A percentile compares a stretch with the other conserved stretches of the same genome.
These are phyloP conservation scores for Brachymystax lenok DNA, from an alignment of 2,797 vertebrate genomes.

Conservation along the genomic window DNA sequence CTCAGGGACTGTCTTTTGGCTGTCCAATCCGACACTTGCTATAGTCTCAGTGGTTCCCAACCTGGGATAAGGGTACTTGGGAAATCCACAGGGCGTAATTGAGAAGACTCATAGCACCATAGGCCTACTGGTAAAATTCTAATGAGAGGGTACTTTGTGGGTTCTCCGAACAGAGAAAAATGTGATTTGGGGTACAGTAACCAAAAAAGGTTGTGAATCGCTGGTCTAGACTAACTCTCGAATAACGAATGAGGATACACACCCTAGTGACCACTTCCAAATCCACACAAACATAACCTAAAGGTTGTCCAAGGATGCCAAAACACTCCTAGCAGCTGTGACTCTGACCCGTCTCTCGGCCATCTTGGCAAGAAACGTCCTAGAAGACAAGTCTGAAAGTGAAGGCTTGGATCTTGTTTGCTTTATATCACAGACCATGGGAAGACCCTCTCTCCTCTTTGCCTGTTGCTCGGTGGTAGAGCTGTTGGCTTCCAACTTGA, in stretches of 20 bases:
- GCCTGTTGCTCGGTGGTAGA: constrained; percentile 8
- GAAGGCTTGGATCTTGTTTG: constrained; percentile 22
- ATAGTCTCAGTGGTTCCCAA: background rate
- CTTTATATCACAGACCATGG: constrained; percentile 40
- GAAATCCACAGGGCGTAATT: constrained; percentile 19
- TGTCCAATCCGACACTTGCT: constrained; percentile 58
- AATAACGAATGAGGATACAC: constrained; percentile 48
- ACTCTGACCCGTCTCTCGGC: constrained; percentile 30
- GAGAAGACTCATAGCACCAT: background rate
- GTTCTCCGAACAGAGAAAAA: too few relatives aligned
- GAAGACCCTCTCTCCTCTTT: background rate
- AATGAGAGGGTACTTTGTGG: too few relatives aligned
- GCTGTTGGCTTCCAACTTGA: background rate
- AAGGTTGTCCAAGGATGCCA: constrained; percentile 37
- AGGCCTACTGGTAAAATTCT: too few relatives aligned
- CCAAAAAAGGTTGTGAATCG: too few relatives aligned
- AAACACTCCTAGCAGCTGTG: constrained; percentile 42
- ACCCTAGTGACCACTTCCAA: background rate
- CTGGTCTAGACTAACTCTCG: constrained; percentile 24
- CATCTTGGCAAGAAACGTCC: constrained; percentile 33
- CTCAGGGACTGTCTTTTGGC: constrained; percentile 45
- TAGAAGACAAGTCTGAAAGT: constrained; percentile 27
- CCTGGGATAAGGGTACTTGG: too few relatives aligned
- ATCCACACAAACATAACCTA: constrained; percentile 26
- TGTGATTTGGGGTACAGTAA: too few relatives aligned